A percentile compares a stretch with the other conserved stretches of the same genome.
These are phyloP conservation scores for Achroia grisella DNA, from an alignment of 1,140 invertebrate genomes.

Conservation along the genomic window DNA sequence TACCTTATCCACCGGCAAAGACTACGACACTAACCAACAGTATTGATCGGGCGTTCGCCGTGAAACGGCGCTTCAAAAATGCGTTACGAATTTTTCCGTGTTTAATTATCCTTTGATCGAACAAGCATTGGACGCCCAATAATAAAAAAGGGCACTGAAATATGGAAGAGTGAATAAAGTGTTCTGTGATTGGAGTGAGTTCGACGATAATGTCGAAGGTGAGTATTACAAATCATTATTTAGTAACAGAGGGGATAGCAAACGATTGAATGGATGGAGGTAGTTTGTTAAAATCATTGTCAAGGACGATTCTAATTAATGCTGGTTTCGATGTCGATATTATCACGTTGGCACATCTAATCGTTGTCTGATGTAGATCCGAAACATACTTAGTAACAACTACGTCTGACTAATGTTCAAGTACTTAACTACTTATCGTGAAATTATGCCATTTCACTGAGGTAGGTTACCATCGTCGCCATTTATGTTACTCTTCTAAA, in stretches of 20 bases:
- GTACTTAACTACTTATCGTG: too few relatives aligned
- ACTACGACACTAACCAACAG: conserved; percentile 32
- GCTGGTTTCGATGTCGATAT: background rate
- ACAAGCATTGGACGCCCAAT: background rate
- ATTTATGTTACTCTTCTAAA: too few relatives aligned
- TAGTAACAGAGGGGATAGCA: too few relatives aligned
- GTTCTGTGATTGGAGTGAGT: conserved; percentile 13
- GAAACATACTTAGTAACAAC: too few relatives aligned
- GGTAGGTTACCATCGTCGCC: too few relatives aligned
- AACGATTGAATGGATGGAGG: conserved; percentile 22
- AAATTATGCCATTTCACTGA: too few relatives aligned
- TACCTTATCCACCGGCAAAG: conserved; percentile 49
- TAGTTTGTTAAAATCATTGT: conserved; percentile 45
- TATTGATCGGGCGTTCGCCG: conserved; percentile 66
- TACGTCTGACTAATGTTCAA: too few relatives aligned
- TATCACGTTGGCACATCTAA: too few relatives aligned
- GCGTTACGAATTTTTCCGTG: conserved; percentile 31
- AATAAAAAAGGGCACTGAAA: background rate
- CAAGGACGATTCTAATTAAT: conserved; percentile 33
- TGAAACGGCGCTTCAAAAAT: conserved; percentile 58
- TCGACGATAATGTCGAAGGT: conserved; percentile 64
- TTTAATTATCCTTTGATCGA: background rate
- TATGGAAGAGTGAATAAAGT: conserved; percentile 35
- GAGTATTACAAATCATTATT: conserved; percentile 15
- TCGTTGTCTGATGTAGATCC: too few relatives aligned